Conservation (phyloP, 1,140 invertebrate species). For the Maniola jurtina region DNA sequence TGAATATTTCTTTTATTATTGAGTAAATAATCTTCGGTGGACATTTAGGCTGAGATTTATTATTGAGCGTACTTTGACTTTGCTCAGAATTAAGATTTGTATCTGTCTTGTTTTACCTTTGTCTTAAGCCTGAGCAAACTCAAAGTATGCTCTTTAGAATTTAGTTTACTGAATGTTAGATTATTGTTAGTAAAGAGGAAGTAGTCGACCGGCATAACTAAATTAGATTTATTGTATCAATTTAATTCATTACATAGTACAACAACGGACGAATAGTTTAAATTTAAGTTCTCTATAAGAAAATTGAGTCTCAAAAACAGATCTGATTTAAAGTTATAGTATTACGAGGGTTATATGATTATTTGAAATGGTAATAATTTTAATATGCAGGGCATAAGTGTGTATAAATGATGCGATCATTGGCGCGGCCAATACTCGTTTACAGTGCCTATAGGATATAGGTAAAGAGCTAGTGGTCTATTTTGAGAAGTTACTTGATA, state of each 20-base stretch:
- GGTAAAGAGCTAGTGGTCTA: neutral
- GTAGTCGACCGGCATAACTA: neutral
- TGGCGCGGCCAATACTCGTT: constrained; percentile 19
- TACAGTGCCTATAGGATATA: constrained; percentile 26
- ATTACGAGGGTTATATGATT: neutral
- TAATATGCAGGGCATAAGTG: constrained; percentile 23
- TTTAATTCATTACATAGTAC: constrained; percentile 8
- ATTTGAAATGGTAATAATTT: neutral
- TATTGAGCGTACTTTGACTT: no score
- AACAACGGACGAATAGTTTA: constrained; percentile 17
- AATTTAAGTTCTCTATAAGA: constrained; percentile 23
- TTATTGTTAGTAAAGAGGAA: no score
- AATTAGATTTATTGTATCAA: neutral
- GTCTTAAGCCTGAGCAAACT: no score
- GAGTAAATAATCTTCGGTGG: no score
- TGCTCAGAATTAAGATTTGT: no score
- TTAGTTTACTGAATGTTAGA: no score
- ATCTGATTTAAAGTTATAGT: constrained; percentile 25
- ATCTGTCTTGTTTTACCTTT: no score
- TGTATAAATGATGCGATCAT: constrained; percentile 3
- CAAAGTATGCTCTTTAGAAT: no score
- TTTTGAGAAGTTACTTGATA: neutral
- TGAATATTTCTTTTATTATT: no score
- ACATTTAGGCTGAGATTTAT: no score
- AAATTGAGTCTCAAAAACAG: constrained; percentile 12